phyloP scores from a whole-genome alignment of 2,113 vertebrate genomes.

The Mola mola region DNA sequence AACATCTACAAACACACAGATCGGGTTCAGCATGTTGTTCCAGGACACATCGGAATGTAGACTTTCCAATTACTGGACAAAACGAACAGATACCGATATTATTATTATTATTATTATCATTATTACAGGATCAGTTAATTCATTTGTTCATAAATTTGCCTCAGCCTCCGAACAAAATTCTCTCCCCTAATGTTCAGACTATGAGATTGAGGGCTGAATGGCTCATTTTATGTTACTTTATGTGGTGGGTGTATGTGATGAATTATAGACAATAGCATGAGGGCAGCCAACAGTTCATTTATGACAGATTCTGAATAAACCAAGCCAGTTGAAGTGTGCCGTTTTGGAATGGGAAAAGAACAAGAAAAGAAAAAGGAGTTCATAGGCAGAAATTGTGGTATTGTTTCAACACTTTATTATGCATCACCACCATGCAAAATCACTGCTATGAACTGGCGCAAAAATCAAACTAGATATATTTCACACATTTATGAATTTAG shows the following conservation, averaged over 20 bases:
- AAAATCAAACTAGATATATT: constrained; percentile 74
- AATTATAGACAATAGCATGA: constrained; percentile 73
- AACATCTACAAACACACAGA: too few relatives aligned
- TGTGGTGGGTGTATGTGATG: constrained; percentile 60
- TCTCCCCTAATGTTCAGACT: constrained; percentile 52
- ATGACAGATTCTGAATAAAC: constrained; percentile 76
- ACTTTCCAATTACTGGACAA: too few relatives aligned
- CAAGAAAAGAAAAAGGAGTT: constrained; percentile 60
- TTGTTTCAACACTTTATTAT: constrained; percentile 80
- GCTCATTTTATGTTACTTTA: constrained; percentile 64
- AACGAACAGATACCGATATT: too few relatives aligned
- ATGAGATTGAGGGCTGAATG: constrained; percentile 46
- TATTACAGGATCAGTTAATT: too few relatives aligned
- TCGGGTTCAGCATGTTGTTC: too few relatives aligned
- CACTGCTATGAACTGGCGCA: constrained; percentile 75
- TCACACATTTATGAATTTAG: constrained; percentile 75
- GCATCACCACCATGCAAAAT: constrained; percentile 77
- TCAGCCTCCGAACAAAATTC: constrained; percentile 21
- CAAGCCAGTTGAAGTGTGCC: constrained; percentile 67
- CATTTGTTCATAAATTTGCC: constrained; percentile 11
- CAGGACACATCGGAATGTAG: too few relatives aligned
- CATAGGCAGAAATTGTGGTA: constrained; percentile 63
- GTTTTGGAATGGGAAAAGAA: constrained; percentile 63
- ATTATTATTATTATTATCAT: too few relatives aligned
- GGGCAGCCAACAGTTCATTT: constrained; percentile 70